phyloP scores from a whole-genome alignment of 2,888 invertebrate genomes.

The Steinernema scapterisci region DNA sequence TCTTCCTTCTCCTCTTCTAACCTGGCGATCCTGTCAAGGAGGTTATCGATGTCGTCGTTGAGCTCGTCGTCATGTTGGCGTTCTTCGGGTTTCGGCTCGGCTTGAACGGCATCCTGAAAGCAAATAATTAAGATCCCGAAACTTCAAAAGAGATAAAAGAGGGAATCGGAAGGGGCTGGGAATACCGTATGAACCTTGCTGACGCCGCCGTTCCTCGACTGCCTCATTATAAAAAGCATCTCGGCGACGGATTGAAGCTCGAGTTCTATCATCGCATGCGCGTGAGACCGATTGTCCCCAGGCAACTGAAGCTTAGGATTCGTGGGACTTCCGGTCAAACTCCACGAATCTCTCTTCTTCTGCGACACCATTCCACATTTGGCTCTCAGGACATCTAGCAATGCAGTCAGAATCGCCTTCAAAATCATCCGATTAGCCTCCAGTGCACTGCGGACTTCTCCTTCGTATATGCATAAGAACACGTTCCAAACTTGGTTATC shows the following conservation, averaged over 20 bases:
- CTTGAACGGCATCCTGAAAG: conserved; percentile 9
- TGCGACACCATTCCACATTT: conserved; percentile 24
- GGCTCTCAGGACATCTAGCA: neutral
- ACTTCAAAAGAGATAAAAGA: neutral
- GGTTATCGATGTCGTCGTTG: neutral
- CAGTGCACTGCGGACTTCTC: neutral
- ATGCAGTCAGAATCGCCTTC: neutral
- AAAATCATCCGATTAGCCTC: conserved; percentile 1
- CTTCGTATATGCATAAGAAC: neutral
- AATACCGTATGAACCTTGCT: neutral
- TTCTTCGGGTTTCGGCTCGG: neutral
- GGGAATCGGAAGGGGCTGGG: neutral
- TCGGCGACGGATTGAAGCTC: conserved; percentile 19
- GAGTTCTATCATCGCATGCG: neutral
- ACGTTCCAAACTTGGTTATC: conserved; percentile 26
- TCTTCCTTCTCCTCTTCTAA: conserved; percentile 36
- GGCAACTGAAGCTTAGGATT: neutral
- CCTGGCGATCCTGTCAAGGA: conserved; percentile 25
- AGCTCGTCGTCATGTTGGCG: neutral
- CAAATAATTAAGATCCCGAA: neutral
- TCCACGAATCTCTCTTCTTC: conserved; percentile 19
- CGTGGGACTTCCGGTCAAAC: neutral
- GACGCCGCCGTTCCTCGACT: neutral
- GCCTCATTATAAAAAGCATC: neutral
- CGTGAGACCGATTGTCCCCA: neutral